Conservation (phyloP, 30 jellyfish, hydroid and myxozoan species). For the Aurelia aurita region DNA sequence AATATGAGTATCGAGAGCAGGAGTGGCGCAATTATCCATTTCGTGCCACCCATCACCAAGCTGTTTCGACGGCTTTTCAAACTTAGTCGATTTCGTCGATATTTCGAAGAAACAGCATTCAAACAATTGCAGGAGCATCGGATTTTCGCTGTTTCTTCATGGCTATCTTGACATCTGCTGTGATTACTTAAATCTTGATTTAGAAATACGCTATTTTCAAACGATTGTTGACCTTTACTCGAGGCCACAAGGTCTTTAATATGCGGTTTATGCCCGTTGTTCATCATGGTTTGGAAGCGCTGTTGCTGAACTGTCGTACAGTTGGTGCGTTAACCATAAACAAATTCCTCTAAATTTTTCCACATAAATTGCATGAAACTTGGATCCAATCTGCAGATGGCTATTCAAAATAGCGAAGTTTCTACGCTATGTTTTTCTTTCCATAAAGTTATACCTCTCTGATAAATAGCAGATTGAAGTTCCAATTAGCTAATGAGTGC, state of each 20-base stretch:
- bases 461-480: background rate
- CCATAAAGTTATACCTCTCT: no score
- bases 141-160: background rate
- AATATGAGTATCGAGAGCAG: constrained; percentile 5
- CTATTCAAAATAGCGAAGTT: no score
- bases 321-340: no score
- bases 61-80: constrained; percentile 37
- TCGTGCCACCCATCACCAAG: constrained; percentile 11
- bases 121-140: constrained; percentile 36
- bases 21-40: constrained; percentile 4
- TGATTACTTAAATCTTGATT: constrained; percentile 10
- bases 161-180: no score
- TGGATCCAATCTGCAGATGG: no score
- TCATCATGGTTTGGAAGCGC: constrained; percentile 1
- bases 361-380: no score
- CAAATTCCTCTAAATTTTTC: no score
- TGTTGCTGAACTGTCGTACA: no score
- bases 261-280: constrained; percentile 48
- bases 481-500: background rate
- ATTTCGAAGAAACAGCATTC: constrained; percentile 1
- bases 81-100: constrained; percentile 37
- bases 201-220: background rate
- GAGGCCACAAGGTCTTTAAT: constrained; percentile 28
- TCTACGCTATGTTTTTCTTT: no score
- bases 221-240: background rate